A percentile compares a stretch with the other conserved stretches of the same genome.
Conservation (phyloP, 2,888 invertebrate species). For the Cyclophora punctaria region DNA sequence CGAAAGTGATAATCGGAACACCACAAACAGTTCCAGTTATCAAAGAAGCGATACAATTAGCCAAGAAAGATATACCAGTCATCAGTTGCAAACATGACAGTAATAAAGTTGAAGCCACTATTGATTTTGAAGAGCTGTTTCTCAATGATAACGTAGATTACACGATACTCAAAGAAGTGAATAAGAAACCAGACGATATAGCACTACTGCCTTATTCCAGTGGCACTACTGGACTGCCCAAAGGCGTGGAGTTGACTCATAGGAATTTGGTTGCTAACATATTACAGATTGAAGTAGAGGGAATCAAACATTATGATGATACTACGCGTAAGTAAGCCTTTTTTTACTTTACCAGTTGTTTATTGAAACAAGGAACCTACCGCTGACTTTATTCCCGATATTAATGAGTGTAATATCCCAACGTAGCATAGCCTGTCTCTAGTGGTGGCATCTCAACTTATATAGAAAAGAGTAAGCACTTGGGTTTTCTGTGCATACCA, state of each 20-base stretch:
- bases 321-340: conserved; percentile 42
- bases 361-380: too few relatives aligned
- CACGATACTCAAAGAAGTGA: conserved; percentile 53
- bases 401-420: too few relatives aligned
- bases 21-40: conserved; percentile 62
- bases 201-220: conserved; percentile 86
- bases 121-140: conserved; percentile 75
- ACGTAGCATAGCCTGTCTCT: too few relatives aligned
- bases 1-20: conserved; percentile 77
- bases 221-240: conserved; percentile 87
- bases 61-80: conserved; percentile 65
- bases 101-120: conserved; percentile 62
- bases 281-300: conserved; percentile 37
- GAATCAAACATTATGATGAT: conserved; percentile 33
- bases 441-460: too few relatives aligned
- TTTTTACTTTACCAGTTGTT: neutral
- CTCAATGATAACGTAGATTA: conserved; percentile 65
- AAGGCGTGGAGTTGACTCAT: conserved; percentile 81
- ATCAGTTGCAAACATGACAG: conserved; percentile 38
- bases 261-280: conserved; percentile 67
- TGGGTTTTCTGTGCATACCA: too few relatives aligned
- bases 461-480: too few relatives aligned
- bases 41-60: conserved; percentile 55
- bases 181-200: conserved; percentile 66
- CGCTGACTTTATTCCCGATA: too few relatives aligned